A percentile compares a stretch with the other conserved stretches of the same genome.
Conservation (phyloP, 1,140 invertebrate genomes). For the Hylyphantes graminicola region DNA sequence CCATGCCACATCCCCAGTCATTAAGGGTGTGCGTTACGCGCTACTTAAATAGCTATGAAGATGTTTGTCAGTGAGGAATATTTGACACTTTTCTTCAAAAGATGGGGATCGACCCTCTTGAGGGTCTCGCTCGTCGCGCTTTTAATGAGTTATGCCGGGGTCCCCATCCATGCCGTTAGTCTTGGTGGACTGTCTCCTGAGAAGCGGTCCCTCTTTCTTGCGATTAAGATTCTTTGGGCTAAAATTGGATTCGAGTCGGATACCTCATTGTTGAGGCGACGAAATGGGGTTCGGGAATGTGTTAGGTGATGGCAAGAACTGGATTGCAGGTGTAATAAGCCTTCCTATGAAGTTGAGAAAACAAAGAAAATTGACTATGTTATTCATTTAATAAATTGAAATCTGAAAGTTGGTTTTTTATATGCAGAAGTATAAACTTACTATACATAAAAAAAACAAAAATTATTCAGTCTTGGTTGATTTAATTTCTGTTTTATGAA, state of each 20-base stretch:
- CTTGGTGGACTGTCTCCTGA: background rate
- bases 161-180: background rate
- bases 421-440: no score
- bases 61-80: slow-evolving; percentile 57
- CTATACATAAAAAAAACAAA: no score
- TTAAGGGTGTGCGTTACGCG: slow-evolving; percentile 47
- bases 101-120: background rate
- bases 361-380: no score
- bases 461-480: no score
- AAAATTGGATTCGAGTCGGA: slow-evolving; percentile 13
- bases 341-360: no score
- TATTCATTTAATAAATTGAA: no score
- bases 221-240: slow-evolving; percentile 27
- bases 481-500: no score
- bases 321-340: background rate
- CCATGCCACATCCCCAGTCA: slow-evolving; percentile 16
- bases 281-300: no score
- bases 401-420: no score
- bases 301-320: background rate
- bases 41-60: slow-evolving; percentile 59
- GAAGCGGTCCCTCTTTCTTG: background rate
- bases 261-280: no score
- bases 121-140: slow-evolving; percentile 2
- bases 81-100: background rate
- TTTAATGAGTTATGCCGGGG: slow-evolving; percentile 53